Percentiles rank a stretch among this genome's conserved stretches.
These are phyloP conservation scores for Catamblyrhynchus diadema DNA, from an alignment of 2,797 vertebrate genomes.

Conservation along the genomic window DNA sequence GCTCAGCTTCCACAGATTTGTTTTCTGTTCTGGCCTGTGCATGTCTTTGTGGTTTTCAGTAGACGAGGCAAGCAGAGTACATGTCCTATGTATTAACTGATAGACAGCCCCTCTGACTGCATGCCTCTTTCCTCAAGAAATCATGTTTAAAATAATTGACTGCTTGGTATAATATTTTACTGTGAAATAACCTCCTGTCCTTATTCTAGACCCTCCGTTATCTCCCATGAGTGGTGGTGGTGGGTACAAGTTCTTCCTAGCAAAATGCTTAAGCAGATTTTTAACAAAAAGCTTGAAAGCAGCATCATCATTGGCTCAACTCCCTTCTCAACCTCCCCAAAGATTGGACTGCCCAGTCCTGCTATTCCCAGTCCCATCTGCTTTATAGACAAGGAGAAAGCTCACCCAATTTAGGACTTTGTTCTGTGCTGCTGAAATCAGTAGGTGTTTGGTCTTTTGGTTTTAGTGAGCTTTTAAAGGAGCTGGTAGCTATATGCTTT, in stretches of 20 bases:
- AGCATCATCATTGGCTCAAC: background rate
- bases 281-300: background rate
- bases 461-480: background rate
- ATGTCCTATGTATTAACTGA: accelerated
- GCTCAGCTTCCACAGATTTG: background rate
- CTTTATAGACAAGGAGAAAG: background rate
- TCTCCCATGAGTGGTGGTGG: background rate
- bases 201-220: background rate
- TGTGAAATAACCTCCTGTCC: background rate
- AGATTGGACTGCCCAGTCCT: background rate
- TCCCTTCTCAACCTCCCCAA: background rate
- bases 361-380: background rate
- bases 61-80: background rate
- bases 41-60: background rate
- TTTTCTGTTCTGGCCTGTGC: background rate
- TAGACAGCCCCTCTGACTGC: background rate
- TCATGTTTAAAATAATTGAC: background rate
- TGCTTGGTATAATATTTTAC: background rate
- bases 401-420: background rate
- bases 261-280: background rate
- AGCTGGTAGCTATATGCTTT: background rate
- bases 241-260: background rate
- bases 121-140: background rate
- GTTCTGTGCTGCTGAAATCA: background rate
- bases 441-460: background rate